phyloP scores from a whole-genome alignment of 1,140 invertebrate genomes.

The Bradynema listronoti region DNA sequence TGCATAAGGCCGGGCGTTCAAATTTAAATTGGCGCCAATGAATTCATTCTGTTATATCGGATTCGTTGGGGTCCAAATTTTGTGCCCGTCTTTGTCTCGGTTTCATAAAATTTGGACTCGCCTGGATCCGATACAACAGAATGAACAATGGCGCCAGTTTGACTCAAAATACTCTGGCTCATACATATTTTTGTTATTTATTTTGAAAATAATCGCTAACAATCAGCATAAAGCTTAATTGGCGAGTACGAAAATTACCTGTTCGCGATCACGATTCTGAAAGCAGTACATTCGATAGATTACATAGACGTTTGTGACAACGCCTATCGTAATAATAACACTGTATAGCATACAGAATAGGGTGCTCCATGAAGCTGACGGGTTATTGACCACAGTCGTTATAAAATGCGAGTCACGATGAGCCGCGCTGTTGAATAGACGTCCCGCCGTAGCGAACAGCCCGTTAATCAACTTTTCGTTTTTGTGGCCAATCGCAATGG shows the following conservation, averaged over 20 bases:
- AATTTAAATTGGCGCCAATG: too few species aligned
- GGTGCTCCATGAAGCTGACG: too few species aligned
- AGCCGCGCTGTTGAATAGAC: too few species aligned
- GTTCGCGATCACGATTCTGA: slow-evolving; percentile 20
- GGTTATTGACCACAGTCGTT: too few species aligned
- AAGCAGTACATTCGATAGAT: slow-evolving; percentile 21
- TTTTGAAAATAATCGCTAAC: not conserved
- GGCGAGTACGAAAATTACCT: slow-evolving; percentile 18
- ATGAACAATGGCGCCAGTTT: not conserved
- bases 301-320: slow-evolving; percentile 31
- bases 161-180: too few species aligned
- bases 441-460: too few species aligned
- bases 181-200: not conserved
- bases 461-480: too few species aligned
- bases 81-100: not conserved
- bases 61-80: not conserved
- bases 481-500: too few species aligned
- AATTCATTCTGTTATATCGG: too few species aligned
- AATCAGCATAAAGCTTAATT: not conserved
- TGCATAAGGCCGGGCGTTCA: too few species aligned
- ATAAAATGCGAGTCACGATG: too few species aligned
- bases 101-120: slow-evolving; percentile 8
- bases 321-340: slow-evolving; percentile 20
- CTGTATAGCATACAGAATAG: too few species aligned
- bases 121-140: not conserved